A percentile compares a stretch with the other conserved stretches of the same genome.
phyloP scores from a whole-genome alignment of 2,888 invertebrate species.

The Copidosoma aretas region DNA sequence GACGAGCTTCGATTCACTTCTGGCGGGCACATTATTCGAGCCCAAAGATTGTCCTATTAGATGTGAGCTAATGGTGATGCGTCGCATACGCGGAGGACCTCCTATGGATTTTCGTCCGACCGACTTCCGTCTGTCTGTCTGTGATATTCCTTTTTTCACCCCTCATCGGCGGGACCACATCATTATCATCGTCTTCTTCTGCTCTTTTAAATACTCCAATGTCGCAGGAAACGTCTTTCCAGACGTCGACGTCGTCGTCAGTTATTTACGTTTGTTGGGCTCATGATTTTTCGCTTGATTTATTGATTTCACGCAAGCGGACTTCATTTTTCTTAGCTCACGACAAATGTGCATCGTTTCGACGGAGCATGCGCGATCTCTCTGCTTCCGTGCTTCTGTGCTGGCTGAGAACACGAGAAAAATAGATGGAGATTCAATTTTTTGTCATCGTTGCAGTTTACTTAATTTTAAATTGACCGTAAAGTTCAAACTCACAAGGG shows the following conservation, averaged over 20 bases:
- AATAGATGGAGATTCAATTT: too few species aligned
- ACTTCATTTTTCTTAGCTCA: conserved; percentile 1
- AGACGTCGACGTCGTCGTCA: not conserved
- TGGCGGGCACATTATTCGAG: too few species aligned
- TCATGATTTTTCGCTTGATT: conserved; percentile 15
- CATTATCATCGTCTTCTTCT: conserved; percentile 10
- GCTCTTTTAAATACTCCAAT: conserved; percentile 11
- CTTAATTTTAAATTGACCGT: too few species aligned
- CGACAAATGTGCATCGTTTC: too few species aligned
- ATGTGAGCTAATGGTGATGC: not conserved
- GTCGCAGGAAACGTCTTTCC: conserved; percentile 38
- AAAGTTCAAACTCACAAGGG: too few species aligned
- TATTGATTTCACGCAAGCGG: conserved; percentile 17
- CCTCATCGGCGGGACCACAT: conserved; percentile 19
- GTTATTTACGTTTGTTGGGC: not conserved
- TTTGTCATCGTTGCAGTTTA: too few species aligned
- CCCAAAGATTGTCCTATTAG: too few species aligned
- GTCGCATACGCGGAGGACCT: conserved; percentile 19
- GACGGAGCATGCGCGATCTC: too few species aligned
- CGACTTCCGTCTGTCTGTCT: conserved; percentile 39
- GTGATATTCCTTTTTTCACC: conserved; percentile 10
- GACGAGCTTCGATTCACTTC: too few species aligned
- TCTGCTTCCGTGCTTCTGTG: too few species aligned
- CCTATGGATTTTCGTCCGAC: conserved; percentile 27
- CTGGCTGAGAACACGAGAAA: too few species aligned